Percentiles rank a stretch among this genome's conserved stretches.
Evolutionary conservation across 2,797 vertebrate genomes (phyloP).

Genomic region (Syngnathus acus): DNA sequence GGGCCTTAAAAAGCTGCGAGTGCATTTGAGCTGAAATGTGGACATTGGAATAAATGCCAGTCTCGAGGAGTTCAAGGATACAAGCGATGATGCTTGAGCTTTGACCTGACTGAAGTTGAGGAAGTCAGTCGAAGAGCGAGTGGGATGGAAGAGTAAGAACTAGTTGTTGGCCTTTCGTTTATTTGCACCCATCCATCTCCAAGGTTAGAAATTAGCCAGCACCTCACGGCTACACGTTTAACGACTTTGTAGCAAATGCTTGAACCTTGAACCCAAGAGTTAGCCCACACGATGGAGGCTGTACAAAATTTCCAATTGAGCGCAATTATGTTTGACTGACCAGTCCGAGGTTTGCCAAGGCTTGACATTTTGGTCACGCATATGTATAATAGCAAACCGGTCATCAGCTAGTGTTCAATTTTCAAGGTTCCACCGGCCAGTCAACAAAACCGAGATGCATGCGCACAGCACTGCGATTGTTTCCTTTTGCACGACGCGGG

Average conservation of each 20-base stretch:
- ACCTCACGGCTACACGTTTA: neutral
- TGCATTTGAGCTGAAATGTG: conserved; percentile 6
- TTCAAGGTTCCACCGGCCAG: neutral
- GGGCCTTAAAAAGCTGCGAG: conserved; percentile 3
- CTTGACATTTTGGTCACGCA: neutral
- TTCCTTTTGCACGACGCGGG: conserved; percentile 26
- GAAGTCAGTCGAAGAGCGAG: conserved; percentile 31
- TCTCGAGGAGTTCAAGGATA: conserved; percentile 34
- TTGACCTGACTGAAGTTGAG: conserved; percentile 40
- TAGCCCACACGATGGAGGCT: neutral
- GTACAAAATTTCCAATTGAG: neutral
- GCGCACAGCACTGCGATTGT: conserved; percentile 10
- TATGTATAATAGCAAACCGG: no score
- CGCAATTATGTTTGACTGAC: neutral
- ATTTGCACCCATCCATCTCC: neutral
- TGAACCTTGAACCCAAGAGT: conserved; percentile 5
- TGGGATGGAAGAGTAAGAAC: neutral
- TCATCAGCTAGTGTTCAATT: neutral
- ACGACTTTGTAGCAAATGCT: neutral
- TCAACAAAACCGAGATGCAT: conserved; percentile 5
- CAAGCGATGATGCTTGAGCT: conserved; percentile 45
- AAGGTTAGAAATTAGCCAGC: neutral
- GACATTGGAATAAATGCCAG: neutral
- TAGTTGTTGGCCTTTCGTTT: neutral
- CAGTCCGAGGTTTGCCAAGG: neutral